phyloP scores from a whole-genome alignment of 2,113 vertebrate species.

The Peromyscus polionotus region DNA sequence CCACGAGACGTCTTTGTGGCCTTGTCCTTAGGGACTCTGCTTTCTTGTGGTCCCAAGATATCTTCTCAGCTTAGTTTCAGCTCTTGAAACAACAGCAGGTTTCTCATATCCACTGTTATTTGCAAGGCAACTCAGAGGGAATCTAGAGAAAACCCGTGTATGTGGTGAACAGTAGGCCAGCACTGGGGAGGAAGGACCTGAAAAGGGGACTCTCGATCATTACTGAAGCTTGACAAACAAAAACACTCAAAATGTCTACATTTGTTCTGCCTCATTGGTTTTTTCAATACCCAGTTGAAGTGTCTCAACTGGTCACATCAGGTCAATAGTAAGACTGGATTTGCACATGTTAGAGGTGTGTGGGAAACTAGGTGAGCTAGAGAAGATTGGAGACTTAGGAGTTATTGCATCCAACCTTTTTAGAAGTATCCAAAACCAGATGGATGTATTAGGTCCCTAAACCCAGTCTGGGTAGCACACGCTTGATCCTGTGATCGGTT shows the following conservation, averaged over 20 bases:
- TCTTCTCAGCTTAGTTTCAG: not conserved
- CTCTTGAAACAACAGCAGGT: not conserved
- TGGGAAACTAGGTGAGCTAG: not conserved
- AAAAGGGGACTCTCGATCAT: not conserved
- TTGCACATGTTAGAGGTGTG: not conserved
- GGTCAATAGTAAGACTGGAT: not conserved
- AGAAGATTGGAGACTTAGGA: not conserved
- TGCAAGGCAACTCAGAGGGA: not conserved
- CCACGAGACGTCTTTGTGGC: not conserved
- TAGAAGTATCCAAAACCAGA: not conserved
- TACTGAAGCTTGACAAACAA: not conserved
- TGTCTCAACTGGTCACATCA: not conserved
- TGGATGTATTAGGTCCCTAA: not conserved
- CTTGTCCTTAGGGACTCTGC: not conserved
- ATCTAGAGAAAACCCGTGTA: not conserved
- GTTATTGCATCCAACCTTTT: not conserved
- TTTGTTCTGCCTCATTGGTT: not conserved
- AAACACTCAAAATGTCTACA: not conserved
- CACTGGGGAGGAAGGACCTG: not conserved
- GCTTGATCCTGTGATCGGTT: not conserved
- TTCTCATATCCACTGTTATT: not conserved
- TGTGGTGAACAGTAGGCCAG: not conserved
- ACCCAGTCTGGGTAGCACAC: not conserved
- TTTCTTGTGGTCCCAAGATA: not conserved
- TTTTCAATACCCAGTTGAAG: not conserved